Base-by-base conservation (phyloP, 2,797 vertebrate species). In the Sebastes nivosus region DNA sequence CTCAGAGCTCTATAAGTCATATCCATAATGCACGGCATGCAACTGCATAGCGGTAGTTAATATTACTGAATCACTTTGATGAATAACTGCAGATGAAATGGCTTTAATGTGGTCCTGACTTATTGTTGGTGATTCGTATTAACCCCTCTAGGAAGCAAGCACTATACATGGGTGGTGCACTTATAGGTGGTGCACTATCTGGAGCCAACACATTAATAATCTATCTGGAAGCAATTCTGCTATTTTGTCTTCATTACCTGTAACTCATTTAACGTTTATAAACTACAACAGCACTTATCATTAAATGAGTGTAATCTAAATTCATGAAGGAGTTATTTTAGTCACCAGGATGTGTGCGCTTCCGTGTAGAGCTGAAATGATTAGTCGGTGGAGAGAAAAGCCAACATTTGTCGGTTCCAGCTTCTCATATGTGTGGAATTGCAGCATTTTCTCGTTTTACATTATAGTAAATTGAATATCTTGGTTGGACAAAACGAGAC, bases 21-120 rank as follows among this genome's bases (percentile, higher is more conserved):
- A 83, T 84, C 75, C 87, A 82, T 93, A 91, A 92, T 92, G 88
- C 89, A 84, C 70, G 8, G 78, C 82, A 75, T 84, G 79, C 78
- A 81, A 79, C 84, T 84, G 85, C 78, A 75, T 63, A 60, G 74
- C 59, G 4, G 80, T 79, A 81, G 92, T 89, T 94, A 90, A 90
- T 88, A 86, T 85, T 83, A 89, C 89, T 92, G 89, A 93, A 88
- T 92, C 88, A 89, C 79, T 93, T 80, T 92, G 88, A 94, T 93
- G 87, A 94, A 93, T 91, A 90, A 89, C 88, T 85, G 89, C 87
- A 82, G 91, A 88, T 85, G 87, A 87, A 91, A 89, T 82, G 78
- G 81, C 81, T 93, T 87, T 92, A 93, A 92, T 91, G 87, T 72
- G 83, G 52, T 83, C 77, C 83, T 92, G 92, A 93, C 87, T 90